Evolutionary conservation across 2,888 invertebrate species (phyloP), one percentile per base, ranked within the genome.

Genomic region (Apamea monoglypha): DNA sequence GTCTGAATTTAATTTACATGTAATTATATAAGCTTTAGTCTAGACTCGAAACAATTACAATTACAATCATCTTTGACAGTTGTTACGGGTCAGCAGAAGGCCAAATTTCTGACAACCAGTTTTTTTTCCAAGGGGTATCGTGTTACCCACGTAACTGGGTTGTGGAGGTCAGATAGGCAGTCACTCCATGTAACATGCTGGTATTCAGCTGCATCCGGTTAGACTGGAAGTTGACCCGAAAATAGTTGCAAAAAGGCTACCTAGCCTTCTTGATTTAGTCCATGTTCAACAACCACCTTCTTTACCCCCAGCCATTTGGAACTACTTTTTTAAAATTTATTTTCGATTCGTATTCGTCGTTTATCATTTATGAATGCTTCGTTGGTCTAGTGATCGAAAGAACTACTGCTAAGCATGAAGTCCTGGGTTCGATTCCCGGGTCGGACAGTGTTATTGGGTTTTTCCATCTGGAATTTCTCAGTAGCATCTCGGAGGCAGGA

Each of bases 1-100:
- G 12, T 25, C 47, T 40, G 80, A 66, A 80, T 79, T 56, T 21
- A 47, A 66, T 66, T 73, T 25, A 29, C 64, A 73, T 79, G 12
- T 40, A 79, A 73, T 80, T 66, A 73, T 56, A 59, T 25, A 12
- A 36, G 25, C 25, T 8, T 72, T 29, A 10, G 29, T 29, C 44
- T 64, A 44, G 78, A 56, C 16, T 56, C 25, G 5, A 56, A n/a
- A 32, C 1, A 6, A 50, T 50, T 12, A 50, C 10, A 53, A n/a
- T 66, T 44, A 50, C 25, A 47, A 1, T 47, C 6, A 25, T 25
- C 25, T 66, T 32, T 66, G 47, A 10, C 18, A 18, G 25, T 47
- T 3, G 0, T 44, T 56, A 44, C 0, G 12, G 1, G 40, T 12
- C 2, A 0, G 8, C 6, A 36, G 12, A 18, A 12, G 1, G 3